Conservation (phyloP, 1,140 invertebrate species). For the Drosophila guanche region DNA sequence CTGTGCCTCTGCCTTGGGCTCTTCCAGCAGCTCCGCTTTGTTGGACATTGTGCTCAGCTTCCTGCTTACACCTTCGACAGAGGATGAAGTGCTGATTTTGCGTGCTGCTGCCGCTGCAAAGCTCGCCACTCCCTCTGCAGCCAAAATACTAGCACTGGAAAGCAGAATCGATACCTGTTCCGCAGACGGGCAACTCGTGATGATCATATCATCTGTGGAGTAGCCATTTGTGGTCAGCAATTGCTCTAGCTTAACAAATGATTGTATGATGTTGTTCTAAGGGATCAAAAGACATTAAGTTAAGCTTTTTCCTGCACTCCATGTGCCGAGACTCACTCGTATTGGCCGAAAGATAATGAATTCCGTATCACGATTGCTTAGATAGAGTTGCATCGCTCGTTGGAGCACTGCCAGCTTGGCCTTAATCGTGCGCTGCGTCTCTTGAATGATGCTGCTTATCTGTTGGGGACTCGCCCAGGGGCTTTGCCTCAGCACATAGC, state of each 20-base stretch:
- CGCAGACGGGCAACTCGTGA: constrained; percentile 94
- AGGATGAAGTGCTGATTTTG: constrained; percentile 76
- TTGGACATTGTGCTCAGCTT: constrained; percentile 61
- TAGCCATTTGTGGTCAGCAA: constrained; percentile 89
- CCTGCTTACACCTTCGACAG: constrained; percentile 46
- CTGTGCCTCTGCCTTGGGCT: constrained; percentile 24
- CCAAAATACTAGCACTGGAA: constrained; percentile 88
- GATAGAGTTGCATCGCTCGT: constrained; percentile 95
- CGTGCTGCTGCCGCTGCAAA: constrained; percentile 66
- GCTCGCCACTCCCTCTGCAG: constrained; percentile 77
- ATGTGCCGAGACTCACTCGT: constrained; percentile 85
- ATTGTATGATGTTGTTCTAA: constrained; percentile 94
- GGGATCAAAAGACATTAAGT: constrained; percentile 53
- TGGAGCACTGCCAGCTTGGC: constrained; percentile 91
- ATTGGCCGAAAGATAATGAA: constrained; percentile 97
- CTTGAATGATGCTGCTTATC: constrained; percentile 86
- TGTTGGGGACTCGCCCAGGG: constrained; percentile 85
- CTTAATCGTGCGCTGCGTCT: constrained; percentile 90
- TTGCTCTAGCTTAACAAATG: constrained; percentile 93
- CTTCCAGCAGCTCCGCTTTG: constrained; percentile 32
- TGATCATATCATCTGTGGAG: constrained; percentile 90
- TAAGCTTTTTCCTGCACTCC: neutral
- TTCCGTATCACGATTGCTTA: constrained; percentile 98
- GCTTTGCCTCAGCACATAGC: constrained; percentile 80
- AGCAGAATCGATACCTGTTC: constrained; percentile 96